A percentile compares a stretch with the other conserved stretches of the same genome.
Evolutionary conservation across 64 coral and sea anemone species (phyloP).

Genomic region (Pocillopora damicornis): DNA sequence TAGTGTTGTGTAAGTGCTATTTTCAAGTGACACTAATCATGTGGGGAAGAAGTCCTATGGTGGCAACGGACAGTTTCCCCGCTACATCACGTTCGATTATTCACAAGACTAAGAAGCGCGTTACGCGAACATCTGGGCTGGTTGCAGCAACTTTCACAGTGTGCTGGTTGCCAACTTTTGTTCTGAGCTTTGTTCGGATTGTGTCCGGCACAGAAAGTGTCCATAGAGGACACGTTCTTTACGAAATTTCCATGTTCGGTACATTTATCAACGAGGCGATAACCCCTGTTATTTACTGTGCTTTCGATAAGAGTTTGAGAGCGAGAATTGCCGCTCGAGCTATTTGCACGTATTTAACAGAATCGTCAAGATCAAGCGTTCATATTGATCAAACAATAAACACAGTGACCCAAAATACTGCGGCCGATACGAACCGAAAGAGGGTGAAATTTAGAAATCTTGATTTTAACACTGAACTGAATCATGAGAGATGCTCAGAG

Average conservation of each 20-base stretch:
- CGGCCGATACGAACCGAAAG: background rate
- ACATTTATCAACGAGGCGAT: slow-evolving; percentile 41
- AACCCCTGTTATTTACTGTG: slow-evolving; percentile 44
- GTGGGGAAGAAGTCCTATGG: background rate
- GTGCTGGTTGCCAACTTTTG: slow-evolving; percentile 41
- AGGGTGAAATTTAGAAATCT: background rate
- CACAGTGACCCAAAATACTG: background rate
- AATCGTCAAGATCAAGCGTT: background rate
- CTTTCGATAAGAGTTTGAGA: slow-evolving; percentile 37
- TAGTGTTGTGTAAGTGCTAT: slow-evolving; percentile 19
- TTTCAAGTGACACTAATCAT: background rate
- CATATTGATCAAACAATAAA: background rate
- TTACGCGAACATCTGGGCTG: slow-evolving; percentile 28
- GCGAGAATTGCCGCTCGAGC: background rate
- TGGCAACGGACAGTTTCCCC: background rate
- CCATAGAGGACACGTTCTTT: background rate
- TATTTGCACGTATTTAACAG: background rate
- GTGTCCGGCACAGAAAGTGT: background rate
- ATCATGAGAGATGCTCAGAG: background rate
- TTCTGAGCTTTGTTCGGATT: slow-evolving; percentile 15
- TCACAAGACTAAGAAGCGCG: slow-evolving; percentile 4
- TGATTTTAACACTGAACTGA: background rate
- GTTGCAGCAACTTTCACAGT: slow-evolving; percentile 23
- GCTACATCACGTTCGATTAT: background rate
- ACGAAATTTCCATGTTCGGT: slow-evolving; percentile 30